phyloP scores from a whole-genome alignment of 2,797 vertebrate genomes.

The Enteromius afrohamiltoni region DNA sequence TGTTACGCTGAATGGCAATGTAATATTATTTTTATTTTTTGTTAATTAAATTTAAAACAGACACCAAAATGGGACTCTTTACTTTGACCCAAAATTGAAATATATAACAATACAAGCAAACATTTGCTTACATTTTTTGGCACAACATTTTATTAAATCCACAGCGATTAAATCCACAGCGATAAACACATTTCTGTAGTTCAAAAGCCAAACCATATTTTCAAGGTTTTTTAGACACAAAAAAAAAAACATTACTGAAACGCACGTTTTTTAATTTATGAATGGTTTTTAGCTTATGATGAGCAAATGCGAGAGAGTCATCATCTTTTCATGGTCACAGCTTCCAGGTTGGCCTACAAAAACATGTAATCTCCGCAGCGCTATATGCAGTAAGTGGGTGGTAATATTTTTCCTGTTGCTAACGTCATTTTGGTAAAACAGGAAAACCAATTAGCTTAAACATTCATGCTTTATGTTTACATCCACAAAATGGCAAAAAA shows the following conservation, averaged over 20 bases:
- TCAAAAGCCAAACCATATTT: not conserved
- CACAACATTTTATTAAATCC: not conserved
- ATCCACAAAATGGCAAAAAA: not conserved
- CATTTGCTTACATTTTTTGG: not conserved
- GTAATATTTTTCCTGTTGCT: not conserved
- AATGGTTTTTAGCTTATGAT: not conserved
- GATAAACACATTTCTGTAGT: not conserved
- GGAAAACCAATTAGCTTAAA: not conserved
- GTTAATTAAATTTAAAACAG: not conserved
- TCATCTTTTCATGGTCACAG: not conserved
- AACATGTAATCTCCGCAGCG: not conserved
- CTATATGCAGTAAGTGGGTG: not conserved
- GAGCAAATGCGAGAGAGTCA: not conserved
- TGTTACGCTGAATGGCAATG: not conserved
- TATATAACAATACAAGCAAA: too few relatives aligned
- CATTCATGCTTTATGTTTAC: conserved; percentile 22
- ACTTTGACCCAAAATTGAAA: not conserved
- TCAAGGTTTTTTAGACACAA: not conserved
- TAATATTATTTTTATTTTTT: not conserved
- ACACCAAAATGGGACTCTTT: not conserved
- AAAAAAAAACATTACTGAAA: not conserved
- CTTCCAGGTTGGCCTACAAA: not conserved
- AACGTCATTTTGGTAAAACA: conserved; percentile 3
- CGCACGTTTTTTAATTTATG: not conserved
- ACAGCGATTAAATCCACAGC: not conserved